phyloP scores from a whole-genome alignment of 2,113 vertebrate species.

The Athene noctua region DNA sequence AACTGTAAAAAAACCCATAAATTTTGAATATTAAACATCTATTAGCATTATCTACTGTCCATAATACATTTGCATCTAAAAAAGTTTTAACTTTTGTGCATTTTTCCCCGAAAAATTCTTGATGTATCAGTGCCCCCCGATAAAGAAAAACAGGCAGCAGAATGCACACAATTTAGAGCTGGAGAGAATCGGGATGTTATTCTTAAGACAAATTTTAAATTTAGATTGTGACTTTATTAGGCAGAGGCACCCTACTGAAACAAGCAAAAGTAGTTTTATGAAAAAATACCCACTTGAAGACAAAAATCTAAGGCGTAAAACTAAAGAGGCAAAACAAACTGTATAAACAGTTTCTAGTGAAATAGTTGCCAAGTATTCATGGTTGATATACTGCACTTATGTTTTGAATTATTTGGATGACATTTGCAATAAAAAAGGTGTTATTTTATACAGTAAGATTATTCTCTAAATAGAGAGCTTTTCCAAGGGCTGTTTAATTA shows the following conservation, averaged over 20 bases:
- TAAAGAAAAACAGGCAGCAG: not conserved
- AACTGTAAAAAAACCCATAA: not conserved
- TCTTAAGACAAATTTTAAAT: not conserved
- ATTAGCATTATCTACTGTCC: not conserved
- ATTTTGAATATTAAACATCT: not conserved
- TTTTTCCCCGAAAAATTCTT: not conserved
- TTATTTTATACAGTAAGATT: not conserved
- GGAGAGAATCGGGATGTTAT: not conserved
- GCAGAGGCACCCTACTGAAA: not conserved
- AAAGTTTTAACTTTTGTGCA: not conserved
- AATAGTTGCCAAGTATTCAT: not conserved
- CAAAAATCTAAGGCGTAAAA: not conserved
- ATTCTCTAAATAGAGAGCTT: not conserved
- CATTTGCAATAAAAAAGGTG: not conserved
- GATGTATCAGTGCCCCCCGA: not conserved
- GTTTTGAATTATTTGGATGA: not conserved
- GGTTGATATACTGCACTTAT: not conserved
- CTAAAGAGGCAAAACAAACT: not conserved
- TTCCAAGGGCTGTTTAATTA: slow-evolving; percentile 26
- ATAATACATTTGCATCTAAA: not conserved
- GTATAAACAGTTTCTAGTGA: not conserved
- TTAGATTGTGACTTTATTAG: not conserved
- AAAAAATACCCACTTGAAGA: not conserved
- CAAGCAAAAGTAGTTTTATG: not conserved
- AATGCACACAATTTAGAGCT: not conserved